These are phyloP conservation scores for Podargus strigoides DNA, from an alignment of 2,797 vertebrate species.

Conservation along the genomic window DNA sequence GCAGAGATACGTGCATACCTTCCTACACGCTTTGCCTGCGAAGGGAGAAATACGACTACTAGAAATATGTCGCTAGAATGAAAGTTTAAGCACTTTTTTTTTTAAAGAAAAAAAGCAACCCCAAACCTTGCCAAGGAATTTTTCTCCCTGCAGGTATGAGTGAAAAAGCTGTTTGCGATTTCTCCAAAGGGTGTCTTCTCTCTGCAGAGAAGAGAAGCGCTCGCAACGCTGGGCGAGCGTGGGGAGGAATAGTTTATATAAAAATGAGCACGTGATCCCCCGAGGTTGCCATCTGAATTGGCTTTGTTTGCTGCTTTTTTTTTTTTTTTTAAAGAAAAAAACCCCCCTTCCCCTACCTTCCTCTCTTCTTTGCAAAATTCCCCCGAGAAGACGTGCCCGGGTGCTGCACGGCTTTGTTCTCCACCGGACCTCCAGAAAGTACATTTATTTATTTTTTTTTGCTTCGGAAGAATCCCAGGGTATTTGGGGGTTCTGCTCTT, in stretches of 20 bases:
- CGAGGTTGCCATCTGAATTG: background rate
- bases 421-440: background rate
- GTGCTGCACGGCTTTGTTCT: conserved; percentile 8
- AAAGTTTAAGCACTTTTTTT: background rate
- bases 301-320: background rate
- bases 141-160: conserved; percentile 25
- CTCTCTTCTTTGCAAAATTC: background rate
- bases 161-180: background rate
- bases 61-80: conserved; percentile 13
- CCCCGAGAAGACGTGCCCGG: background rate
- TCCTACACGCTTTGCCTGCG: background rate
- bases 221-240: background rate
- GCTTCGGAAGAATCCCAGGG: background rate
- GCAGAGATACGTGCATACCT: background rate
- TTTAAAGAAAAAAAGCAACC: too few species aligned
- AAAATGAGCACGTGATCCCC: conserved; percentile 5
- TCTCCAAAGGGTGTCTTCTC: background rate
- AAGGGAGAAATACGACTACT: conserved; percentile 13
- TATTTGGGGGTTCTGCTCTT: background rate
- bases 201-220: background rate
- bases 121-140: conserved; percentile 43
- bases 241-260: conserved; percentile 10
- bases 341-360: background rate
- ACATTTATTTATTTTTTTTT: background rate
- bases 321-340: background rate